A percentile compares a stretch with the other conserved stretches of the same genome.
Evolutionary conservation across 2,888 invertebrate genomes (phyloP).

Genomic region (Agapetus fuscipes): DNA sequence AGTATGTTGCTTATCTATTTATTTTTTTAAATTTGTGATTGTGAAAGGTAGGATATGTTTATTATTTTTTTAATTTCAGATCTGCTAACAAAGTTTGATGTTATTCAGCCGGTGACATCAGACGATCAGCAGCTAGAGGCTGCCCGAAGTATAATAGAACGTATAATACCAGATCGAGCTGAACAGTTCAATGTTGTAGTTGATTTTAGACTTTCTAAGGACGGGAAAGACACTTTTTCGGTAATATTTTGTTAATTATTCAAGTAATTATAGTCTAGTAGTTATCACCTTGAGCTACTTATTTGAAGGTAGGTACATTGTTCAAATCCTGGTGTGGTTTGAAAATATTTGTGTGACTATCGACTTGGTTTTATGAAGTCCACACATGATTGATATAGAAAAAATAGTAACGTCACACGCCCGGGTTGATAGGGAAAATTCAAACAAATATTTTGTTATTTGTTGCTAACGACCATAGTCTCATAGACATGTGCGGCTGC

Average conservation of each 20-base stretch:
- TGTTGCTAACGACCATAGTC: too few species aligned
- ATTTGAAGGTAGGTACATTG: not conserved
- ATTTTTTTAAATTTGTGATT: too few species aligned
- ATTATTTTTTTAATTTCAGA: conserved; percentile 5
- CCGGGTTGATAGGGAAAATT: too few species aligned
- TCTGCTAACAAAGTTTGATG: conserved; percentile 2
- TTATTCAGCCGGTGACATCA: conserved; percentile 2
- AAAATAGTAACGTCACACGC: too few species aligned
- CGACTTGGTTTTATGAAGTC: too few species aligned
- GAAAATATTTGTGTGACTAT: not conserved
- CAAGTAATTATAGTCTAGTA: too few species aligned
- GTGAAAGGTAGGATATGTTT: too few species aligned
- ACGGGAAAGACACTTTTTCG: conserved; percentile 13
- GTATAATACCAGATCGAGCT: conserved; percentile 14
- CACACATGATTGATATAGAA: too few species aligned
- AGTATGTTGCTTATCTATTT: too few species aligned
- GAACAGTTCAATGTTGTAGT: conserved; percentile 12
- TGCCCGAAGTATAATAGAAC: conserved; percentile 13
- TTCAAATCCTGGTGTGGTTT: not conserved
- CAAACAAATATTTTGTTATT: too few species aligned
- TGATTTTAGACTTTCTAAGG: conserved; percentile 2
- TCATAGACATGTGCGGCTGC: too few species aligned
- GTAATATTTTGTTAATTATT: not conserved
- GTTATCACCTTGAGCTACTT: too few species aligned
- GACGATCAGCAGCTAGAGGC: conserved; percentile 13